Conservation (phyloP, 2,888 invertebrate genomes). For the Drosophila silvestris region DNA sequence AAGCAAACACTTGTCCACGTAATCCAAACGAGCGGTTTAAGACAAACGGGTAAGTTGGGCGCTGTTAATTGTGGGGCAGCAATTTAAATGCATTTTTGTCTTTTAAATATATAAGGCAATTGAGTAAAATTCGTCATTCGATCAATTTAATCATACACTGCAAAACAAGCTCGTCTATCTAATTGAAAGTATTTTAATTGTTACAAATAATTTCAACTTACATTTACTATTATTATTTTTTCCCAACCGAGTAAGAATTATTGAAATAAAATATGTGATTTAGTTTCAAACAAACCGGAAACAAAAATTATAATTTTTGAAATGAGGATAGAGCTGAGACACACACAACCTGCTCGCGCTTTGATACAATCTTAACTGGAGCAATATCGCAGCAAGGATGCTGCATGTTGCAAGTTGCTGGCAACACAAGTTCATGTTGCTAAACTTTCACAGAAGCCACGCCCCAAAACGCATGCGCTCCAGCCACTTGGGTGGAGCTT, state of each 20-base stretch:
- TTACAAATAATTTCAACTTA: conserved; percentile 27
- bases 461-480: conserved; percentile 62
- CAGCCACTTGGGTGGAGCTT: conserved; percentile 46
- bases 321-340: conserved; percentile 48
- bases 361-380: conserved; percentile 56
- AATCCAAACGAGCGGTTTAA: conserved; percentile 64
- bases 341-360: conserved; percentile 54
- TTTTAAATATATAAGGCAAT: neutral
- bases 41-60: neutral
- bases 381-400: conserved; percentile 20
- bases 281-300: conserved; percentile 38
- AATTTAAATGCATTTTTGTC: neutral
- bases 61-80: neutral
- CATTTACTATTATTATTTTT: conserved; percentile 11
- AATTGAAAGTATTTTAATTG: neutral
- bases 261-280: conserved; percentile 13
- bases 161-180: neutral
- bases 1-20: conserved; percentile 70
- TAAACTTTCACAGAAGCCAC: conserved; percentile 15
- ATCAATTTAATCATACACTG: neutral
- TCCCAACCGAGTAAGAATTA: conserved; percentile 1
- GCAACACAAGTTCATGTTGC: conserved; percentile 46
- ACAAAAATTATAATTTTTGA: conserved; percentile 52
- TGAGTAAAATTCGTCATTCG: neutral
- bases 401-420: conserved; percentile 47